phyloP scores from a whole-genome alignment of 2,888 invertebrate genomes.

The Aspidiotus destructor region DNA sequence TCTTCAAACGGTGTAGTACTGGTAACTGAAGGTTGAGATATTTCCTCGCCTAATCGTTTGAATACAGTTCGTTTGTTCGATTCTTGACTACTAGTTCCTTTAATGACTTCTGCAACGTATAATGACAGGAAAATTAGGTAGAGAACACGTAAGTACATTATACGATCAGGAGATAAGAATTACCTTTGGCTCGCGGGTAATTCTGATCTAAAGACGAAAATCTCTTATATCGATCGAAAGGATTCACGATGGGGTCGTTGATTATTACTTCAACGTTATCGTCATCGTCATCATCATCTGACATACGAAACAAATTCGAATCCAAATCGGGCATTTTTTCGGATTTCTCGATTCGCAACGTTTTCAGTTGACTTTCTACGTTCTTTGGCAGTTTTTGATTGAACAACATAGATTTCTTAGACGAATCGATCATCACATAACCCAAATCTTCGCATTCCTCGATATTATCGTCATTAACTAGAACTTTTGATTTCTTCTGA shows the following conservation, averaged over 20 bases:
- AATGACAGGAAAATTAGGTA: not conserved
- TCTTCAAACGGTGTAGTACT: conserved; percentile 30
- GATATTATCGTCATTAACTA: conserved; percentile 22
- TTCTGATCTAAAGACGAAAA: not conserved
- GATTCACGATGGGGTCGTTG: conserved; percentile 22
- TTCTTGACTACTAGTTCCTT: conserved; percentile 5
- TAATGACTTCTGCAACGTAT: conserved; percentile 6
- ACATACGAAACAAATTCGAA: conserved; percentile 12
- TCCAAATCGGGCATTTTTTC: not conserved
- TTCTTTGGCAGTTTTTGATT: conserved; percentile 8
- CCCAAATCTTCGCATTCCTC: conserved; percentile 32
- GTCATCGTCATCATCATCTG: conserved; percentile 32
- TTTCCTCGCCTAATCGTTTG: conserved; percentile 28
- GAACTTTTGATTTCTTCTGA: conserved; percentile 1
- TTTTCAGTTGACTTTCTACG: conserved; percentile 17
- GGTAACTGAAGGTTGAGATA: conserved; percentile 27
- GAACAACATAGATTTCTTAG: conserved; percentile 4
- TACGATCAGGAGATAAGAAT: not conserved
- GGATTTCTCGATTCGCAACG: not conserved
- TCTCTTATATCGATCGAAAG: conserved; percentile 15
- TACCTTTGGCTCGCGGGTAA: conserved; percentile 11
- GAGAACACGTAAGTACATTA: not conserved
- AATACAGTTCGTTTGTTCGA: conserved; percentile 23
- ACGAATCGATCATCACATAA: conserved; percentile 24
- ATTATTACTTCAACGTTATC: conserved; percentile 30